Evolutionary conservation across 2,113 vertebrate species (phyloP).

Genomic region (Sporophila hypoxantha): DNA sequence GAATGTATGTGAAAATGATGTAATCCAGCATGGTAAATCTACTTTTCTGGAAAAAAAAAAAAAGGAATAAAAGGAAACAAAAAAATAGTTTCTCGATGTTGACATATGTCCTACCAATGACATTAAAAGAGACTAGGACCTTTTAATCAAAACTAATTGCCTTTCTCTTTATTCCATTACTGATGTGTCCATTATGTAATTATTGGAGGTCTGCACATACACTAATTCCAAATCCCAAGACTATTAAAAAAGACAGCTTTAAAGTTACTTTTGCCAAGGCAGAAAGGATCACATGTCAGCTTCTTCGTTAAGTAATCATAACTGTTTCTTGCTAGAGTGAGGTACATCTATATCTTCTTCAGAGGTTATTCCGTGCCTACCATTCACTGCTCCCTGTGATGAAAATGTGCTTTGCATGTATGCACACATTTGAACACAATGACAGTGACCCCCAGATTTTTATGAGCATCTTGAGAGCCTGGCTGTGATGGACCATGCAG

Average conservation of each 20-base stretch:
- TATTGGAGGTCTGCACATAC: background rate
- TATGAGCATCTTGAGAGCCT: slow-evolving; percentile 8
- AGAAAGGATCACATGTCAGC: background rate
- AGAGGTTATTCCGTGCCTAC: accelerated
- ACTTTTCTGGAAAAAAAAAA: background rate
- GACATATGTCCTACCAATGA: background rate
- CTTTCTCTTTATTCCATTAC: slow-evolving; percentile 2
- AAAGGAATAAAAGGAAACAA: background rate
- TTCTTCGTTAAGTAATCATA: background rate
- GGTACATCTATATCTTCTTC: background rate
- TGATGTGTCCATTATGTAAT: background rate
- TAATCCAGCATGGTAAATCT: background rate
- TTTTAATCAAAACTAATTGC: slow-evolving; percentile 33
- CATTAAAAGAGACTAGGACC: background rate
- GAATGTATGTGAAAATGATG: slow-evolving; percentile 25
- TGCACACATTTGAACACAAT: background rate
- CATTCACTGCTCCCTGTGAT: background rate
- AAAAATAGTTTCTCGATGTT: background rate
- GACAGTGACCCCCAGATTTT: slow-evolving; percentile 23
- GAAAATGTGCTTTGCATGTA: background rate
- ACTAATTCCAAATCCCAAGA: background rate
- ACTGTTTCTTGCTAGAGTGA: background rate
- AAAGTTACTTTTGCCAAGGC: background rate
- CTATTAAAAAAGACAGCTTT: background rate
- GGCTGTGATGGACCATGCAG: background rate